Base-by-base conservation (phyloP, 1,140 invertebrate species). In the Apis dorsata region DNA sequence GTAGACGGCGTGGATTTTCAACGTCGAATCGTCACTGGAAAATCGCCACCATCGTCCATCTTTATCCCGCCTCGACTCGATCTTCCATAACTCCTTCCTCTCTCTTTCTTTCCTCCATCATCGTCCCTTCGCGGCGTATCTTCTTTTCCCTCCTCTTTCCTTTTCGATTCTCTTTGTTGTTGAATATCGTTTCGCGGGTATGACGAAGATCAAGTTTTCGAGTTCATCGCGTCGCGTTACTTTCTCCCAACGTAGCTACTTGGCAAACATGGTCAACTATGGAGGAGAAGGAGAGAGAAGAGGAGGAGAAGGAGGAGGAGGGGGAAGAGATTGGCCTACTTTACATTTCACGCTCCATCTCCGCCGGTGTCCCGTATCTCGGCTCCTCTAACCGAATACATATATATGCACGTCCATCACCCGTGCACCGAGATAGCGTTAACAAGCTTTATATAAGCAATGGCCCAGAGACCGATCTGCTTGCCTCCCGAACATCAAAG, bases 381-480 rank as follows among this genome's bases (percentile, higher is more conserved):
- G 55, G 55, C 19, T 59, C 80, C 49, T 59, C 73, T 77, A 77
- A 82, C 80, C 80, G 80, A 82, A 82, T 34, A 34, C 34, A 34
- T 82, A 82, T 82, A 59, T 51, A 62, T 70, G 57, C 65, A 68
- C 57, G 80, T 72, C 68, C 76, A 83, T 78, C 59, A 83, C 12
- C 44, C 76, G 59, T 78, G 60, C 68, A 79, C 21, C 51, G 68
- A 71, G 81, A 70, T 76, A 84, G 81, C 86, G 86, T 88, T 88
- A 89, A 89, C 87, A 86, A 84, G 86, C 87, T 89, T 85, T 89
- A 89, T 81, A 81, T 88, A 88, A 88, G 79, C 86, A 87, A 79
- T 66, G 86, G 71, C 53, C 78, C 72, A 76, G 76, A 70, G 76
- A 77, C 57, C 66, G 81, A 83, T 83, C 75, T 71, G 81, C 66